Evolutionary conservation across 2,113 vertebrate species (phyloP), one percentile per base, ranked within the genome.

Genomic region (Heliornis fulica): DNA sequence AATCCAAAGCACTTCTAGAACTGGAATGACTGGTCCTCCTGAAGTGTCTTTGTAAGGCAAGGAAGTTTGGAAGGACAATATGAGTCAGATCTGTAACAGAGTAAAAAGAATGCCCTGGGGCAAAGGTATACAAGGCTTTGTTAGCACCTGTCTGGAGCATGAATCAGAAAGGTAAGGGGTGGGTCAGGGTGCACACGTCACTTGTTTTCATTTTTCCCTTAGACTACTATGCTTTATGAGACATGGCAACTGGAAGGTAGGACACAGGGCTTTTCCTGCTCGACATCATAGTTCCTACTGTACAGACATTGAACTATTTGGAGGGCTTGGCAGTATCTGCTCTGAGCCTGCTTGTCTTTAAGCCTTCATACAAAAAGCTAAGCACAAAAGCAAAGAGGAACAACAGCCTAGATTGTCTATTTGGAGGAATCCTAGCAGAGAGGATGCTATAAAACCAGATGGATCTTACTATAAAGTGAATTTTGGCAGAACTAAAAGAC

Each of bases 101-200:
- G 77, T 45, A 90, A 92, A 94, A 91, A 22, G 60, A 90, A 76
- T 48, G 48, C 41, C 45, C 11, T n/a, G 48, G 61, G 61, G 65
- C 20, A 66, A 0, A 63, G 69, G 60, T 20, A 53, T 76, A 69
- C 19, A 57, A 65, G 11, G 65, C 32, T 79, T 90, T 56, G 57
- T 53, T 57, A 85, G 66, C 31, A 82, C 25, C 28, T 80, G 57
- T 45, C 66, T 76, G 46, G 15, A 85, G 45, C 1, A 4, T 90
- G 87, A 83, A 69, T 83, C 53, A 90, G 66, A 79, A 87, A 79
- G n/a, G 40, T 64, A 85, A 91, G 91, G 20, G 13, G 38, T 50
- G 29, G 17, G 31, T 54, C 22, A 83, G 32, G 15, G 9, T 84
- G 56, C 12, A 41, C 90, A 83, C 65, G 6, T 15, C 60, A 81